Conservation (phyloP, 2,113 vertebrate genomes). For the mouse (Mus musculus) region GRCm39 chr1:101149501-101150000, state of each 20-base stretch:
- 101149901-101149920: constrained; percentile 36
- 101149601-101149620: neutral
- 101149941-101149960: neutral
- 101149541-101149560: neutral
- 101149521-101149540: neutral
- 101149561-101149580: neutral
- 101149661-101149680: neutral
- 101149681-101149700: neutral
- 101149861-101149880: constrained; percentile 4
- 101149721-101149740: neutral
- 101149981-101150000: neutral
- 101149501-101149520: neutral
- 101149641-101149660: neutral
- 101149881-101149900: neutral
- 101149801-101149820: neutral
- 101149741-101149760: neutral
- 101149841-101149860: neutral
- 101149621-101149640: neutral
- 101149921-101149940: neutral
- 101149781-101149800: neutral
- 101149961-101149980: neutral
- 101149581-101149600: neutral
- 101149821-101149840: neutral
- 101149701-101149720: neutral
- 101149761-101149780: neutral